phyloP scores from a whole-genome alignment of 2,888 invertebrate species.

The Orchestes rusci region DNA sequence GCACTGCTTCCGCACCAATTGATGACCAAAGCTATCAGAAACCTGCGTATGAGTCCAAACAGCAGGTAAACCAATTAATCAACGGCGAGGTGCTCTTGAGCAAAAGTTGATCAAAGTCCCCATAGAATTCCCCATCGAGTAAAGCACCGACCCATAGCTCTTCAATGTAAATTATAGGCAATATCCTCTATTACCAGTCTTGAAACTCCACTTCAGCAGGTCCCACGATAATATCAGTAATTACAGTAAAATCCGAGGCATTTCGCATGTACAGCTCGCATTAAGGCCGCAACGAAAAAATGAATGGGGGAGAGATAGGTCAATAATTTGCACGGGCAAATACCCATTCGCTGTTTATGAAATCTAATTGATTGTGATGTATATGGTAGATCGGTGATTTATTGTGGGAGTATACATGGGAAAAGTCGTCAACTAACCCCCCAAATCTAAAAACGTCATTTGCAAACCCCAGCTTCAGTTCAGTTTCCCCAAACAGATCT shows the following conservation, averaged over 20 bases:
- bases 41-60: too few relatives aligned
- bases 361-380: constrained; percentile 19
- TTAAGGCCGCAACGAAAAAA: constrained; percentile 13
- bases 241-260: constrained; percentile 23
- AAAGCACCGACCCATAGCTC: constrained; percentile 13
- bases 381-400: too few relatives aligned
- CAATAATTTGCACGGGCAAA: constrained; percentile 20
- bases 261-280: constrained; percentile 22
- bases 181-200: constrained; percentile 28
- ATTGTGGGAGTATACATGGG: too few relatives aligned
- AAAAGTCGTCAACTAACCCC: too few relatives aligned
- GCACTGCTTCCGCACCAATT: too few relatives aligned
- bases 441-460: too few relatives aligned
- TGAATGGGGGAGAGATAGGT: constrained; percentile 16
- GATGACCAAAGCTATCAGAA: too few relatives aligned
- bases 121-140: neutral
- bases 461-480: too few relatives aligned
- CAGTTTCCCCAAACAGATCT: too few relatives aligned
- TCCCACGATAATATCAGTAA: constrained; percentile 28
- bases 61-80: too few relatives aligned
- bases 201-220: constrained; percentile 26
- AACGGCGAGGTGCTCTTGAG: too few relatives aligned
- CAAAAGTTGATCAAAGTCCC: neutral
- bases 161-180: constrained; percentile 28
- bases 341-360: constrained; percentile 13